Base-by-base conservation (phyloP, 1,140 invertebrate species). In the Apolygus lucorum region DNA sequence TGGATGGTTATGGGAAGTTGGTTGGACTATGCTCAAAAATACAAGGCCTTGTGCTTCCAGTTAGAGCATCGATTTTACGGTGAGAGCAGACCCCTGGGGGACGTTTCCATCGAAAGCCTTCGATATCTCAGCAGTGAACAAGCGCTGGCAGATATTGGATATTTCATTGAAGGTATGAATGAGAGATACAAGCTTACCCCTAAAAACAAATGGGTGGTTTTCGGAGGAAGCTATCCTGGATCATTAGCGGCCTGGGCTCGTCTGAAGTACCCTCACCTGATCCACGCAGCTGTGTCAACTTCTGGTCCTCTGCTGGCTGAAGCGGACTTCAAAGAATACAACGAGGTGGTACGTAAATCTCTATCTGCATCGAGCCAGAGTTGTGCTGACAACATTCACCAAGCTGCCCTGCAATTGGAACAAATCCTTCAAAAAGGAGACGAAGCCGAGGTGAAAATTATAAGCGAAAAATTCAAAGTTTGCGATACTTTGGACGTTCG, bases 31-130 rank as follows among this genome's bases (percentile, higher is more conserved):
- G 93, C 91, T 0, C 83, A 88, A 75, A 79, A 87, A 70, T 88
- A 88, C 77, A 87, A 87, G 64, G 95, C 95, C 0, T 78, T 95
- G 1, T 91, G 90, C 71, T 89, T 97, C 52, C 86, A 89, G 78
- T 73, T 98, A 26, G 95, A 98, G 78, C 95, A 98, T 81, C 84
- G 95, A 68, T 98, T 85, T 79, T 98, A 98, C 84, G 95, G 95
- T 70, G 86, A 93, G 79, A 96, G 92, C 79, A 90, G 88, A 76
- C 95, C 95, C 2, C 93, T 91, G 14, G 54, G 22, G 22, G 54
- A 59, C 22, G 13, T 90, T 67, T 86, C 86, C 71, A 82, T 87
- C 14, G 87, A 90, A 63, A 95, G 93, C 78, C 78, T 97, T 59
- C 75, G 79, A 25, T 95, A 87, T 75, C 78, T 97, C 17, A 91